Evolutionary conservation across 2,113 vertebrate species (phyloP), one percentile per base, ranked within the genome.

Genomic region (Gallinago jamesoni): DNA sequence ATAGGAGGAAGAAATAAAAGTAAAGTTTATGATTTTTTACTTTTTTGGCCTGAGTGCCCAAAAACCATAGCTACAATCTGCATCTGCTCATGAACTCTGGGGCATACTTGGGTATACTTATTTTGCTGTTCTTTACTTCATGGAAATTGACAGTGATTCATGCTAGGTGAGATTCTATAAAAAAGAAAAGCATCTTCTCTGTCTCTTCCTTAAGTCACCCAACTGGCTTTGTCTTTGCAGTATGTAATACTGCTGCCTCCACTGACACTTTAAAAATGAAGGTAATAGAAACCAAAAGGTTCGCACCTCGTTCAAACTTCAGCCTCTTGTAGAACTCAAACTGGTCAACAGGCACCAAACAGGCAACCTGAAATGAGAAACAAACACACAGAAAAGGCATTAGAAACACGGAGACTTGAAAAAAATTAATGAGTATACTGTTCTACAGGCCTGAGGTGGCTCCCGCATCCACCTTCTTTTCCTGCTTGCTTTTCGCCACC

Each of bases 241-340:
- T 43, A 59, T 10, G 2, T 27, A 76, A 60, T 21, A 57, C 11
- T 30, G 23, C 31, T 74, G 41, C 43, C 28, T 69, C 37, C 45
- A 75, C 33, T n/a, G 39, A 55, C 41, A 80, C 14, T 45, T 69
- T 24, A 66, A 56, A 87, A 91, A 55, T 10, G 8, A 55, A 87
- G 22, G 18, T 20, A 84, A 85, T 2, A 84, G 39, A 69, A 88
- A 92, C 17, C 17, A 59, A 92, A 95, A 74, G 18, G 17, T 84
- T 57, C 91, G 8, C 89, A 99, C 99, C 99, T 98, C 98, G 98
- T 98, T 99, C 99, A 96, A 99, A 99, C 96, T 98, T 99, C 97
- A 99, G 95, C 63, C 98, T 98, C 96, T 98, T 98, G 97, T 99
- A 99, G 55, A 99, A 97, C 64, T 99, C 98, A 95, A 98, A 98